phyloP scores from a whole-genome alignment of 2,797 vertebrate genomes.

The Phrynocephalus forsythii region DNA sequence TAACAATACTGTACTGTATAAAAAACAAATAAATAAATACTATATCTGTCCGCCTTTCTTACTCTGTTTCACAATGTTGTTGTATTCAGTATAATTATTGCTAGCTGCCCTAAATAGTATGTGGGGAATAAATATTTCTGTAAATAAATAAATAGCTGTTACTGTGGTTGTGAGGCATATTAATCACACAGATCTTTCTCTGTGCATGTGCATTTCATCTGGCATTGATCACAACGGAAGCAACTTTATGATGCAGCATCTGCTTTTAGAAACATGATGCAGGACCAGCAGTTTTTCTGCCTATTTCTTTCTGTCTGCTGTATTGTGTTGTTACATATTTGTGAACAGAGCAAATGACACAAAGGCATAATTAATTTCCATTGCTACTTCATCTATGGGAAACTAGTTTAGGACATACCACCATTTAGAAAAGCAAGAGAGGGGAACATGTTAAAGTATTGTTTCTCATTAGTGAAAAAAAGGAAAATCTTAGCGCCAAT shows the following conservation, averaged over 20 bases:
- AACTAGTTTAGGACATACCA: not conserved
- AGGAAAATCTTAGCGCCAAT: not conserved
- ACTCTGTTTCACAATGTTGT: too few relatives aligned
- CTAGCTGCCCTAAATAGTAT: too few relatives aligned
- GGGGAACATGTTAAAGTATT: not conserved
- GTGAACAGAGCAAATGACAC: not conserved
- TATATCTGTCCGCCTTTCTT: too few relatives aligned
- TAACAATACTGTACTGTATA: too few relatives aligned
- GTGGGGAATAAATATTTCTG: not conserved
- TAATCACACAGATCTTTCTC: not conserved
- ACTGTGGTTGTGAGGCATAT: too few relatives aligned
- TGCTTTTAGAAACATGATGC: not conserved
- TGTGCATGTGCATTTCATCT: not conserved
- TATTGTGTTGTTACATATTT: not conserved
- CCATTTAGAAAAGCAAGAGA: not conserved
- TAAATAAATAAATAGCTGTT: too few relatives aligned
- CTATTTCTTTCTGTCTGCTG: not conserved
- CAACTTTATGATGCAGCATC: not conserved
- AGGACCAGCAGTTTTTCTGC: not conserved
- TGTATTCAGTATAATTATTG: too few relatives aligned
- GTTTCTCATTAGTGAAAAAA: constrained; percentile 3
- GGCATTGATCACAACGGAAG: not conserved
- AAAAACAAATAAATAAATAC: too few relatives aligned
- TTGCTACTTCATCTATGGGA: not conserved
- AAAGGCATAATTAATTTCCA: not conserved